Base-by-base conservation (phyloP, 1,140 invertebrate genomes). In the Adelges cooleyi region DNA sequence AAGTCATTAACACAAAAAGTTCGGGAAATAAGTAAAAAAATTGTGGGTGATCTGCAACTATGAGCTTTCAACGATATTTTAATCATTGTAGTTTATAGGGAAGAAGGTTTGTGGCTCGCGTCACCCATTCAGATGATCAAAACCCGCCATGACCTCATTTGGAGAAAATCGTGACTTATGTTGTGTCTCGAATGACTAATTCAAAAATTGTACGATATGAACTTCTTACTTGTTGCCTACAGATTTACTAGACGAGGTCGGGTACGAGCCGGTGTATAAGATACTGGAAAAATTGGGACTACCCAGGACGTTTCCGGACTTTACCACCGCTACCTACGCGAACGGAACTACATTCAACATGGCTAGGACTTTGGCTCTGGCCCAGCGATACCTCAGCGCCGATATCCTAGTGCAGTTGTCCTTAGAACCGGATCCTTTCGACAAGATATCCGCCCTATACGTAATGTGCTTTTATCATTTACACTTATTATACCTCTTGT, bases 341-440 rank as follows among this genome's bases (percentile, higher is more conserved):
- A 68, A 59, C 13, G 67, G 59, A 0, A 1, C 17, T 15, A 27
- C 10, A 17, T 71, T 70, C 23, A 67, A 56, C 20, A 27, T 72
- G 27, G 70, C 68, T 0, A 53, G 40, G 48, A 68, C 62, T 6
- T 56, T 72, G 3, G 70, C 68, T 0, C 50, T 49, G n/a, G 53
- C 67, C 5, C 69, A 71, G 49, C 42, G 71, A 22, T 33, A 69
- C 11, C 52, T 72, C 8, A 69, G 67, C 38, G 65, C 66, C 46
- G 70, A 72, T 38, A 67, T 71, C 8, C 23, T 72, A 5, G 22
- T 72, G 4, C 65, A 68, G 18, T 18, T 72, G 6, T 66, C 66
- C 2, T 9, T 69, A 25, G 56, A 62, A n/a, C 13, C 27, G 17
- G 27, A 62, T 9, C 56, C 42, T 18, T 10, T 8, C 1, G 27